Evolutionary conservation across 2,113 vertebrate species (phyloP).

Genomic region (Genyomyrus donnyi): DNA sequence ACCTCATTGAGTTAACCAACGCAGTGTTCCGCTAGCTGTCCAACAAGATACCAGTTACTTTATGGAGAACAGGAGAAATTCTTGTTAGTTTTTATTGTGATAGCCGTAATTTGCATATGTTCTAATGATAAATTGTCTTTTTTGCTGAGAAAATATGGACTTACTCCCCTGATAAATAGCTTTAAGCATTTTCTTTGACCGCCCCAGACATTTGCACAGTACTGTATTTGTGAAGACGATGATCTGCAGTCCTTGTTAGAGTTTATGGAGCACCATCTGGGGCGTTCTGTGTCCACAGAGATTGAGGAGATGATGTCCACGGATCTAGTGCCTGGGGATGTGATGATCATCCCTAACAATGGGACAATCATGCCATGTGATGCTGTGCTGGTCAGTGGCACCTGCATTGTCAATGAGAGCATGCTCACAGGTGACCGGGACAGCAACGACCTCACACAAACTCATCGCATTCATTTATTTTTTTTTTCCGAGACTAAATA

Average conservation of each 20-base stretch:
- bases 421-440: slow-evolving; percentile 85
- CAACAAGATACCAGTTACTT: neutral
- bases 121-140: neutral
- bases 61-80: neutral
- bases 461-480: neutral
- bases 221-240: neutral
- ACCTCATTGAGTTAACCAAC: neutral
- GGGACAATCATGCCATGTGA: slow-evolving; percentile 96
- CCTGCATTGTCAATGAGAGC: slow-evolving; percentile 98
- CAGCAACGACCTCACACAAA: neutral
- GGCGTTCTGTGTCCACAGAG: slow-evolving; percentile 52
- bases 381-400: slow-evolving; percentile 85
- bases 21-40: neutral
- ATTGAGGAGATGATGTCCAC: slow-evolving; percentile 86
- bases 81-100: neutral
- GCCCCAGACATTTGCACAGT: neutral
- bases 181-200: neutral
- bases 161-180: neutral
- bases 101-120: neutral
- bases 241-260: neutral
- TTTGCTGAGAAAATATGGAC: neutral
- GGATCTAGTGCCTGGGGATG: slow-evolving; percentile 88
- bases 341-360: slow-evolving; percentile 85
- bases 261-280: no score
- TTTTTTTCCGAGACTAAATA: neutral